Evolutionary conservation across 2,797 vertebrate species (phyloP).

Genomic region (Myotis vivesi): DNA sequence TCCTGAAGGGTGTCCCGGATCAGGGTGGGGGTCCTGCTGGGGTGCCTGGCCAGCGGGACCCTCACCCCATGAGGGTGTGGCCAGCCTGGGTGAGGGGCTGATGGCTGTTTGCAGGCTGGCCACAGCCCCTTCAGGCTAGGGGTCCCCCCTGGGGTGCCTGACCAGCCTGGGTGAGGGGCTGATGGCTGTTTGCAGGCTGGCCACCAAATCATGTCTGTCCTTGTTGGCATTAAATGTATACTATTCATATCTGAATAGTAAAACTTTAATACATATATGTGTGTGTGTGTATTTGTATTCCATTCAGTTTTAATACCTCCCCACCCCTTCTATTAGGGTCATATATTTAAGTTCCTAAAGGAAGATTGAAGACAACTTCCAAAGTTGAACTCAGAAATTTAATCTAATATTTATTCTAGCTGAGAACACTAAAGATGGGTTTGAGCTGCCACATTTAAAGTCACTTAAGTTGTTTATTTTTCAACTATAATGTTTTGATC

Average conservation of each 20-base stretch:
- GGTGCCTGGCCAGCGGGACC: too few relatives aligned
- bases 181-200: too few relatives aligned
- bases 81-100: too few relatives aligned
- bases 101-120: too few relatives aligned
- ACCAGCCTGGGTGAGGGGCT: too few relatives aligned
- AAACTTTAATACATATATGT: not conserved
- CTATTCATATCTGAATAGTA: not conserved
- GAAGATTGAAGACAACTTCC: not conserved
- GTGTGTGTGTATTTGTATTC: not conserved
- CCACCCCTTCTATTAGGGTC: not conserved
- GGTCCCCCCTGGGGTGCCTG: too few relatives aligned
- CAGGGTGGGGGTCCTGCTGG: too few relatives aligned
- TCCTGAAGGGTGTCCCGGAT: too few relatives aligned
- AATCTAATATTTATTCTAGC: not conserved
- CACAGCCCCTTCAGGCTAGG: too few relatives aligned
- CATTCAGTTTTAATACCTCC: not conserved
- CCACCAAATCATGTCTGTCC: not conserved
- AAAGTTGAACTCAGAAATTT: conserved; percentile 10
- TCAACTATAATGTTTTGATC: conserved; percentile 49
- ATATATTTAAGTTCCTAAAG: conserved; percentile 23
- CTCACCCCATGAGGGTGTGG: too few relatives aligned
- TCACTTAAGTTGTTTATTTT: conserved; percentile 19
- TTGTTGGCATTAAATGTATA: not conserved
- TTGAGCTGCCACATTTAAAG: not conserved
- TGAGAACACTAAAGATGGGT: not conserved